Evolutionary conservation across 1,140 invertebrate species (phyloP).

Genomic region (Laodelphax striatellus): DNA sequence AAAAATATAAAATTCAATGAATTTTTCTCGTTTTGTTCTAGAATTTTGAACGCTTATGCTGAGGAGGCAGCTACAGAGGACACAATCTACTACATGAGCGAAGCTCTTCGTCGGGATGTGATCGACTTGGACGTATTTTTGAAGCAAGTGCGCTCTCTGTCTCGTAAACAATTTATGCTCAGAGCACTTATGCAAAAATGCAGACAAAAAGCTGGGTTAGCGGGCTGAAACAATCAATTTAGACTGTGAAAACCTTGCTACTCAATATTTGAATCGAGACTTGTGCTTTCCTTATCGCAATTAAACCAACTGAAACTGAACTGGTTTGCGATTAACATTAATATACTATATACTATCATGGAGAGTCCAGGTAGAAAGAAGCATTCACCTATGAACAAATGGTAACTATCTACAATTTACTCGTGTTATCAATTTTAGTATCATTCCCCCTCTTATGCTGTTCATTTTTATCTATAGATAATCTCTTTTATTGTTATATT

Average conservation of each 20-base stretch:
- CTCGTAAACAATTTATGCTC: conserved; percentile 90
- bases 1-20: too few relatives aligned
- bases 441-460: too few relatives aligned
- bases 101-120: conserved; percentile 82
- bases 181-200: conserved; percentile 93
- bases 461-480: too few relatives aligned
- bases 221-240: conserved; percentile 11
- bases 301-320: too few relatives aligned
- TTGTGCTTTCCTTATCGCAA: too few relatives aligned
- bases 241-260: neutral
- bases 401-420: too few relatives aligned
- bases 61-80: conserved; percentile 97
- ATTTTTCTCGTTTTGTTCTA: conserved; percentile 25
- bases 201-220: conserved; percentile 84
- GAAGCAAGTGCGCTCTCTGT: conserved; percentile 90
- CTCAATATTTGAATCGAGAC: neutral
- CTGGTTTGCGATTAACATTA: too few relatives aligned
- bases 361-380: too few relatives aligned
- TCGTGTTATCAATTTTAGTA: too few relatives aligned
- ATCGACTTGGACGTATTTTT: conserved; percentile 94
- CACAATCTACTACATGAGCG: conserved; percentile 97
- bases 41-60: conserved; percentile 87
- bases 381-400: too few relatives aligned
- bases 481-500: too few relatives aligned
- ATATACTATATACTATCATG: too few relatives aligned